phyloP scores from a whole-genome alignment of 1,140 invertebrate genomes.

The Plectrocnemia conspersa region DNA sequence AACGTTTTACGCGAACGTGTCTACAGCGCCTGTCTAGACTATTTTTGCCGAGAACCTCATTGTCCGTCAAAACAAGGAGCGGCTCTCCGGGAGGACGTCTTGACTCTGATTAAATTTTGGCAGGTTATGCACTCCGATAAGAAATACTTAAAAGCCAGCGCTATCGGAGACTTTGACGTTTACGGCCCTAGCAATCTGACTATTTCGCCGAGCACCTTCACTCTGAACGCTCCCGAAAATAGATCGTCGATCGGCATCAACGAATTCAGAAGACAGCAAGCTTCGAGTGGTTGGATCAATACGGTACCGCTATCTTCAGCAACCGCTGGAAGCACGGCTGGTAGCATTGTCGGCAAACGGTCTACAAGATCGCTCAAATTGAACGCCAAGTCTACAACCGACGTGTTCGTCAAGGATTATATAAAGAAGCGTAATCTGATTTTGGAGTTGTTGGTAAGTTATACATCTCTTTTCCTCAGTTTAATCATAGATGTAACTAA shows the following conservation, averaged over 20 bases:
- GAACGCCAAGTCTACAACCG: conserved; percentile 55
- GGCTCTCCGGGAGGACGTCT: conserved; percentile 84
- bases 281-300: conserved; percentile 85
- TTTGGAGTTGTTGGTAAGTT: conserved; percentile 71
- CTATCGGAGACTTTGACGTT: conserved; percentile 57
- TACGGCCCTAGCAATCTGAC: conserved; percentile 48
- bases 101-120: conserved; percentile 91
- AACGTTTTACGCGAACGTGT: conserved; percentile 91
- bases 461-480: conserved; percentile 1
- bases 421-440: conserved; percentile 93
- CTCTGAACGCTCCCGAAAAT: conserved; percentile 45
- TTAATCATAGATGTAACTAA: too few species aligned
- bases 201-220: conserved; percentile 48
- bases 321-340: conserved; percentile 45
- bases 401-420: conserved; percentile 89
- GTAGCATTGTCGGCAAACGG: conserved; percentile 68
- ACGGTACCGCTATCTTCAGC: conserved; percentile 55
- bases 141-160: conserved; percentile 85
- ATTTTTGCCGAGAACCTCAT: conserved; percentile 82
- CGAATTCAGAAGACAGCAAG: conserved; percentile 58
- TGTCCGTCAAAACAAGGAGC: conserved; percentile 76
- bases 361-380: conserved; percentile 66
- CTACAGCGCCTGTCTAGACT: conserved; percentile 91
- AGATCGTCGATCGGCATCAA: conserved; percentile 51
- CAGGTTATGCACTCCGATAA: conserved; percentile 94